These are phyloP conservation scores for Cryptomyrus ogoouensis DNA, from an alignment of 2,113 vertebrate species.

Conservation along the genomic window DNA sequence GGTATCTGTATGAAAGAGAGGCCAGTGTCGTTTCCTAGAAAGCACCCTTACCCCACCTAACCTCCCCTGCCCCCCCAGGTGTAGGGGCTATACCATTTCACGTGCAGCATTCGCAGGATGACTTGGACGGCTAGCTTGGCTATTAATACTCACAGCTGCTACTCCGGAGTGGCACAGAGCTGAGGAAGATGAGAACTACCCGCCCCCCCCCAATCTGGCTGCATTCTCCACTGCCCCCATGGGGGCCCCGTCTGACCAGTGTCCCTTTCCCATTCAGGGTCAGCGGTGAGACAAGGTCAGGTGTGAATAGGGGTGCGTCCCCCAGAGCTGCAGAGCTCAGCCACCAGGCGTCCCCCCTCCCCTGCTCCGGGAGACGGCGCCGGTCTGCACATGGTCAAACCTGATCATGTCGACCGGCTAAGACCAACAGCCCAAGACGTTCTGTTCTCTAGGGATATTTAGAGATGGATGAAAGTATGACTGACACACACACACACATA, in stretches of 20 bases:
- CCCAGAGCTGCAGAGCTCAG: background rate
- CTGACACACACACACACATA: background rate
- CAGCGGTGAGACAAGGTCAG: background rate
- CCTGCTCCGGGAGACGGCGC: too few species aligned
- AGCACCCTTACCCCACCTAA: background rate
- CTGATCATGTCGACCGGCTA: background rate
- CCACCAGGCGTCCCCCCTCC: background rate
- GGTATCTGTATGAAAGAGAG: background rate
- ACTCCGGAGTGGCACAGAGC: background rate
- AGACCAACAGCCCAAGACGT: background rate
- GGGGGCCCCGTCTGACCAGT: background rate
- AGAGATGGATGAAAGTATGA: background rate
- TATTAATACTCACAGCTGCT: slow-evolving; percentile 23
- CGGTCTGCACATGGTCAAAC: background rate
- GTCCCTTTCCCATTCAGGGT: background rate
- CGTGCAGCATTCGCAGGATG: background rate
- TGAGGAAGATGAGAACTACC: background rate
- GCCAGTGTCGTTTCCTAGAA: background rate
- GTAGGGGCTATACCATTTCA: background rate
- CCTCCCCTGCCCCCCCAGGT: background rate
- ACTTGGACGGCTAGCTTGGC: background rate
- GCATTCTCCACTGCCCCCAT: background rate
- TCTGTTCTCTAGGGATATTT: background rate
- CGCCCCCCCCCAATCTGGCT: background rate
- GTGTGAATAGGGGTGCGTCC: background rate